Conservation (phyloP, 2,888 invertebrate genomes). For the Ennomos fuscantarius region DNA sequence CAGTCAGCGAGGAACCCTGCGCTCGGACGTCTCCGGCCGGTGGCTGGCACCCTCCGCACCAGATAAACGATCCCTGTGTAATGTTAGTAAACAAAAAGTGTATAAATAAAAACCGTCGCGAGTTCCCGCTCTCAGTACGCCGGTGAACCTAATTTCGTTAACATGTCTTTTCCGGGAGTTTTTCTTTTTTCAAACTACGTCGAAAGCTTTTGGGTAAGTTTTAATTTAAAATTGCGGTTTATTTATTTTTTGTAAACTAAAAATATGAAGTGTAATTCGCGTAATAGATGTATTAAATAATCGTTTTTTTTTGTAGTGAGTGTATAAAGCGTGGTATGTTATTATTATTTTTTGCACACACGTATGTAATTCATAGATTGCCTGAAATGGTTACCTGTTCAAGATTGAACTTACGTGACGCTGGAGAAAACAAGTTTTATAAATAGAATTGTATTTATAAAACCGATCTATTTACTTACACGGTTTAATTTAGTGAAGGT, state of each 20-base stretch:
- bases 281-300: too few relatives aligned
- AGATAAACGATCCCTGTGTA: constrained; percentile 63
- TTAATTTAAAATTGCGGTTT: constrained; percentile 14
- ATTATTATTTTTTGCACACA: constrained; percentile 15
- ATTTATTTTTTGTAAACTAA: constrained; percentile 7
- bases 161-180: constrained; percentile 78
- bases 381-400: constrained; percentile 14
- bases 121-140: constrained; percentile 64
- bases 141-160: constrained; percentile 64
- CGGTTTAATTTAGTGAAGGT: constrained; percentile 28
- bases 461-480: constrained; percentile 7
- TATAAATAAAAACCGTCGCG: constrained; percentile 72
- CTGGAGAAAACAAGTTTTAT: constrained; percentile 15
- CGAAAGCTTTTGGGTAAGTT: constrained; percentile 81
- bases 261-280: not conserved
- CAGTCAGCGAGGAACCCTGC: constrained; percentile 61
- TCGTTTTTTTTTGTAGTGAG: not conserved
- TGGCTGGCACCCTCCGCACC: constrained; percentile 41
- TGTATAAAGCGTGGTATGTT: not conserved
- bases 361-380: constrained; percentile 12
- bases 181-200: constrained; percentile 76
- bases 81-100: constrained; percentile 83
- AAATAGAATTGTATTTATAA: constrained; percentile 16
- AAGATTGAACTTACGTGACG: constrained; percentile 1
- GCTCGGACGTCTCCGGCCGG: constrained; percentile 33